A percentile compares a stretch with the other conserved stretches of the same genome.
phyloP scores from a whole-genome alignment of 2,113 vertebrate genomes.

The Pimephales promelas region DNA sequence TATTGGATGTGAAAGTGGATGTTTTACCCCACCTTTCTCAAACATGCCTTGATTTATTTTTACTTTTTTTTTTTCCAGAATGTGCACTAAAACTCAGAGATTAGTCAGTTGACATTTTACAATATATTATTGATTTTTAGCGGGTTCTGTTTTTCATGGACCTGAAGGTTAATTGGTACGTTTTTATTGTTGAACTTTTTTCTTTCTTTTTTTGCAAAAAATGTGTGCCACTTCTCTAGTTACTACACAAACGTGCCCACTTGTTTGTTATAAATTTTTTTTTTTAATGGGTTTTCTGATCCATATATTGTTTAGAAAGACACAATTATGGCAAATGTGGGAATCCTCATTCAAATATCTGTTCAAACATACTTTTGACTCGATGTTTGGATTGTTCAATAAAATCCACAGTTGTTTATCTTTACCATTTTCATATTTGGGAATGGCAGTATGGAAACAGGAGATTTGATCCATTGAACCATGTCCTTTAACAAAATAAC shows the following conservation, averaged over 20 bases:
- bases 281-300: slow-evolving; percentile 46
- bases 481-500: not conserved
- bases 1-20: slow-evolving; percentile 49
- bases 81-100: slow-evolving; percentile 67
- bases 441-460: not conserved
- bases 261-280: slow-evolving; percentile 44
- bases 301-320: slow-evolving; percentile 39
- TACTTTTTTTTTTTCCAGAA: slow-evolving; percentile 62
- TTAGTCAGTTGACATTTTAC: slow-evolving; percentile 69
- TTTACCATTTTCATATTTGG: slow-evolving; percentile 49
- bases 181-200: slow-evolving; percentile 33
- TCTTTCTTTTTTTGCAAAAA: slow-evolving; percentile 30
- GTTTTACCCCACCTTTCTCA: slow-evolving; percentile 56
- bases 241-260: slow-evolving; percentile 37
- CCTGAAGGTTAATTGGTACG: slow-evolving; percentile 47
- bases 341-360: slow-evolving; percentile 5
- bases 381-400: slow-evolving; percentile 54
- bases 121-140: slow-evolving; percentile 67
- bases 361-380: slow-evolving; percentile 39
- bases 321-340: slow-evolving; percentile 12
- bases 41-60: slow-evolving; percentile 61
- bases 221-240: slow-evolving; percentile 42
- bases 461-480: not conserved
- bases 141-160: slow-evolving; percentile 58
- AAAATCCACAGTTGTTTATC: slow-evolving; percentile 48